Evolutionary conservation across 2,888 invertebrate species (phyloP), one percentile per base, ranked within the genome.

Genomic region (Cistogaster globosa): DNA sequence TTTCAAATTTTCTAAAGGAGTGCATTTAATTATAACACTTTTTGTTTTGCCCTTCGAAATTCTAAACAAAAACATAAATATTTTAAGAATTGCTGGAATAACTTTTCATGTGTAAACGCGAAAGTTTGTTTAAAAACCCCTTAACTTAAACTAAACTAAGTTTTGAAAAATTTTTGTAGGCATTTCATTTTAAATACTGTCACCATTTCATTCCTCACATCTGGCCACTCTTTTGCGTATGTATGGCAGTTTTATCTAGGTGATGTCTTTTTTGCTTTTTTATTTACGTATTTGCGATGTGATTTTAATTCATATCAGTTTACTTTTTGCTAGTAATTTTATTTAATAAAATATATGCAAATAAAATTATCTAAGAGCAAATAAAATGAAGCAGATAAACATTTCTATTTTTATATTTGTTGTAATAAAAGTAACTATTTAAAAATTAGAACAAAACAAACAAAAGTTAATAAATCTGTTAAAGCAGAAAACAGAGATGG

Each of bases 291-390:
- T 71, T 71, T 71, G 32, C 18, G 32, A 11, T 69, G n/a, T 42
- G 42, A 18, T 68, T 69, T 63, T n/a, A 48, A 57, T 71, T 75
- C 62, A 36, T 69, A 68, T 74, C 8, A 32, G 32, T 8, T 32
- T 32, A 32, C 6, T 7, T 32, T 32, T 32, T 32, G 7, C 32
- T 5, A 32, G 32, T 38, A 11, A 63, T 45, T 63, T 65, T 67
- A 57, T 74, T 75, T 84, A 69, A 79, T 55, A 79, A 63, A 84
- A 60, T 76, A 42, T 65, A 45, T 75, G 75, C 76, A 80, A 84
- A 80, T 71, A 80, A 63, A 69, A 63, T 75, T 75, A 84, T 45
- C 75, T 84, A 79, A 71, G 75, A 58, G 75, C 57, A 18, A 53
- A 71, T 57, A 71, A 58, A 80, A 38, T 84, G 67, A 48, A 76